These are phyloP conservation scores for Mormyrops boulengeri DNA, from an alignment of 2,797 vertebrate species.

Conservation along the genomic window DNA sequence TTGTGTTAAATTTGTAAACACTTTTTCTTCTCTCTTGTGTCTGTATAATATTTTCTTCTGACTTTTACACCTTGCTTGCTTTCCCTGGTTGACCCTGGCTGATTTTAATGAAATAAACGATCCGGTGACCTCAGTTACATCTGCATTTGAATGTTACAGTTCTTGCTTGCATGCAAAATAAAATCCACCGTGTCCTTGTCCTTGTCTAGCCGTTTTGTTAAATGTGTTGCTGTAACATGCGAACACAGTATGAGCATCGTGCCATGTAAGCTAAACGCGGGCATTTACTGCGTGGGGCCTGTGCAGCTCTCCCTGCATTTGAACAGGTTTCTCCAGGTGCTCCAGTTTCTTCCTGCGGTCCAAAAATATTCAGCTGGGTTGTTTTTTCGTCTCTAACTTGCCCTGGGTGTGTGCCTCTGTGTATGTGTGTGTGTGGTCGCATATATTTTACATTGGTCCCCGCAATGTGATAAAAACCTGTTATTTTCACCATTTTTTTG, in stretches of 20 bases:
- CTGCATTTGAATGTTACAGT: background rate
- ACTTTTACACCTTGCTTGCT: background rate
- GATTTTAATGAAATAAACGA: background rate
- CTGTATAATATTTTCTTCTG: background rate
- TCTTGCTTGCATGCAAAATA: background rate
- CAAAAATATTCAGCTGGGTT: background rate
- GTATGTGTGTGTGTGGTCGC: background rate
- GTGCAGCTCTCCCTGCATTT: background rate
- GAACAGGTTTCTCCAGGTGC: background rate
- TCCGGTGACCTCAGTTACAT: background rate
- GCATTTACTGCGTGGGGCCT: background rate
- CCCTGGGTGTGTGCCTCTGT: background rate
- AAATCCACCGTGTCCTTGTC: background rate
- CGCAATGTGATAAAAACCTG: background rate
- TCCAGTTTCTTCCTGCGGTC: background rate
- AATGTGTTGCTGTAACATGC: background rate
- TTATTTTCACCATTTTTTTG: background rate
- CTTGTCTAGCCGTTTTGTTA: background rate
- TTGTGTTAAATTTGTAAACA: constrained; percentile 5
- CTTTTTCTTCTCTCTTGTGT: background rate
- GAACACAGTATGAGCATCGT: background rate
- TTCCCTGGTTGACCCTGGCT: background rate
- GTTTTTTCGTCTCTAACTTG: background rate
- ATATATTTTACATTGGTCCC: background rate
- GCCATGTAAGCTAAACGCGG: background rate